Evolutionary conservation across 2,113 vertebrate genomes (phyloP).

Genomic region (Sorex fumeus): DNA sequence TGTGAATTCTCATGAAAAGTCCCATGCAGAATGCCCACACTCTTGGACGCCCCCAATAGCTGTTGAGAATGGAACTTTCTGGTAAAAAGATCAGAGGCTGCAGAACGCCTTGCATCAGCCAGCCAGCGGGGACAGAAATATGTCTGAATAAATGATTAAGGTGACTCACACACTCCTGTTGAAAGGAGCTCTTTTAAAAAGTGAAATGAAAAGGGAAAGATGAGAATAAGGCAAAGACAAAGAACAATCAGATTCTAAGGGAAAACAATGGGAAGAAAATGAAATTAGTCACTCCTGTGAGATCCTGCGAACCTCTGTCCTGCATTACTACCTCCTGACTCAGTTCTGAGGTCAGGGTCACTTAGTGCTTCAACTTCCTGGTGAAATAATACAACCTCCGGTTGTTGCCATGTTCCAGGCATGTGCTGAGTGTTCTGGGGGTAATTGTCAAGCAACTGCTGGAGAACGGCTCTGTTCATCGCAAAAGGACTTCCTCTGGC

Average conservation of each 20-base stretch:
- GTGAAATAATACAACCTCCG: conserved; percentile 3
- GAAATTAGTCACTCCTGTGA: conserved; percentile 25
- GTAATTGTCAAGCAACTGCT: not conserved
- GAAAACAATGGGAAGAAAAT: conserved; percentile 48
- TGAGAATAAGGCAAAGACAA: not conserved
- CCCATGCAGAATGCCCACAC: conserved; percentile 11
- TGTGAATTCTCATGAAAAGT: conserved; percentile 61
- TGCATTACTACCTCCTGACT: not conserved
- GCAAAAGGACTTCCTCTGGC: not conserved
- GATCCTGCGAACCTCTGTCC: conserved; percentile 18
- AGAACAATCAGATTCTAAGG: not conserved
- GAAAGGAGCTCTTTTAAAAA: conserved; percentile 34
- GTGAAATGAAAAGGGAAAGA: conserved; percentile 46
- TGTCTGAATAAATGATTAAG: conserved; percentile 50
- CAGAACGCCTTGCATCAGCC: not conserved
- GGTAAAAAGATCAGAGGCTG: conserved; percentile 20
- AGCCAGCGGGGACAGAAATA: not conserved
- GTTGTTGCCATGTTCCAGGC: not conserved
- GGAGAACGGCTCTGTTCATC: not conserved
- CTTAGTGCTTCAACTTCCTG: conserved; percentile 39
- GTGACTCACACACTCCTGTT: conserved; percentile 17
- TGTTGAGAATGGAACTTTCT: conserved; percentile 47
- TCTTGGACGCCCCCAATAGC: not conserved
- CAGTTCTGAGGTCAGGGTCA: not conserved
- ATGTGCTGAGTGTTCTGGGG: not conserved